Percentiles rank a stretch among this genome's conserved stretches.
phyloP scores from a whole-genome alignment of 2,797 vertebrate genomes.

The Phyllotis vaccarum region DNA sequence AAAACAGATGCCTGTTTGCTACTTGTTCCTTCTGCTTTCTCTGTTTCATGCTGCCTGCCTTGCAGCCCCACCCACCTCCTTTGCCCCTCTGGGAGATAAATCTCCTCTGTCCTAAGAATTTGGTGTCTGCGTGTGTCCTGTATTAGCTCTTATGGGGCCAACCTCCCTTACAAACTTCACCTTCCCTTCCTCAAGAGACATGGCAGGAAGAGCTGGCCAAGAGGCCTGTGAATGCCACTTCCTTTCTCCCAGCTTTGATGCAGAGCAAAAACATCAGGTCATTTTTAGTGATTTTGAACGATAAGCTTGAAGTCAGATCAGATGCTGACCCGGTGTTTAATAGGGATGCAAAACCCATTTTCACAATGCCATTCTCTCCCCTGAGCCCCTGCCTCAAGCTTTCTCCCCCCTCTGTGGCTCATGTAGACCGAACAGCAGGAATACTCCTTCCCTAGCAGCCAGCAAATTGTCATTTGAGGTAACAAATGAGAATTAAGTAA shows the following conservation, averaged over 20 bases:
- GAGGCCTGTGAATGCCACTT: background rate
- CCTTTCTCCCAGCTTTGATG: background rate
- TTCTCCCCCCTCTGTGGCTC: background rate
- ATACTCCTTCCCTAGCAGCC: background rate
- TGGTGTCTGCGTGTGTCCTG: background rate
- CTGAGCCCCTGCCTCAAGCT: background rate
- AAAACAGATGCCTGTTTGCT: background rate
- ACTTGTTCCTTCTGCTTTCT: background rate
- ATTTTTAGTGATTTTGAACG: background rate
- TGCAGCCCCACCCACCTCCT: background rate
- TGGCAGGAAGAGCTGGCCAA: background rate
- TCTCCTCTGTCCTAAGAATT: background rate
- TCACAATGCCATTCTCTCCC: background rate
- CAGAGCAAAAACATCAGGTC: background rate
- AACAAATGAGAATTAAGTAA: background rate
- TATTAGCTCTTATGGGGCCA: background rate
- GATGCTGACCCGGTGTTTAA: background rate
- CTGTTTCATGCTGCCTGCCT: background rate
- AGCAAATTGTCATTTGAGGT: background rate
- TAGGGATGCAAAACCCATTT: too few relatives aligned
- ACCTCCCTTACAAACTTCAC: background rate
- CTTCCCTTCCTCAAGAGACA: constrained; percentile 33
- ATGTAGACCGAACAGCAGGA: background rate
- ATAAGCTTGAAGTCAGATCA: background rate
- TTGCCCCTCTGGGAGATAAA: background rate